Evolutionary conservation across 2,888 invertebrate genomes (phyloP).

Genomic region (Chromoteleia sp.): DNA sequence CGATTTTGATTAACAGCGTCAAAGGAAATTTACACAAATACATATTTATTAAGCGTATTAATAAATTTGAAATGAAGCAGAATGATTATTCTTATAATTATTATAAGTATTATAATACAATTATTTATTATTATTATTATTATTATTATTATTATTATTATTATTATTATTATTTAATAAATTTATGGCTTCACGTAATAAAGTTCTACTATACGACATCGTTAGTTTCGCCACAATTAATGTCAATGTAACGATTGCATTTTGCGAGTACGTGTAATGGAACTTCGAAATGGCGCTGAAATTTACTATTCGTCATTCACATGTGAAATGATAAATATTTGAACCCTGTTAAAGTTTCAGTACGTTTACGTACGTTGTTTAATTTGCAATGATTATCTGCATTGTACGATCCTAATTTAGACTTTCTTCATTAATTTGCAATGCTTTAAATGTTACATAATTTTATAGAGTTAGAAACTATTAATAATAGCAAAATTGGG

Average conservation of each 20-base stretch:
- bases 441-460: neutral
- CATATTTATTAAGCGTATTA: slow-evolving; percentile 2
- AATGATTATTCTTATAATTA: too few relatives aligned
- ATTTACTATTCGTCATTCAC: neutral
- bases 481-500: too few relatives aligned
- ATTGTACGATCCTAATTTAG: neutral
- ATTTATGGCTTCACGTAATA: neutral
- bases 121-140: neutral
- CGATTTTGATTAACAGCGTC: too few relatives aligned
- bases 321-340: slow-evolving; percentile 1
- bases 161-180: neutral
- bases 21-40: neutral
- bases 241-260: neutral
- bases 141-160: neutral
- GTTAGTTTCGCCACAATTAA: neutral
- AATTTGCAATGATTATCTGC: neutral
- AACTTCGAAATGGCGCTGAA: neutral
- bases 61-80: neutral
- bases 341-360: neutral
- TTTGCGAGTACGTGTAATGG: neutral
- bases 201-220: slow-evolving; percentile 1
- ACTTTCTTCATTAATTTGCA: neutral
- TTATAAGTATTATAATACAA: neutral
- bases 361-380: neutral
- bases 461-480: neutral